Conservation (phyloP, 30 jellyfish, hydroid and myxozoan genomes). For the Rhopilema esculentum region DNA sequence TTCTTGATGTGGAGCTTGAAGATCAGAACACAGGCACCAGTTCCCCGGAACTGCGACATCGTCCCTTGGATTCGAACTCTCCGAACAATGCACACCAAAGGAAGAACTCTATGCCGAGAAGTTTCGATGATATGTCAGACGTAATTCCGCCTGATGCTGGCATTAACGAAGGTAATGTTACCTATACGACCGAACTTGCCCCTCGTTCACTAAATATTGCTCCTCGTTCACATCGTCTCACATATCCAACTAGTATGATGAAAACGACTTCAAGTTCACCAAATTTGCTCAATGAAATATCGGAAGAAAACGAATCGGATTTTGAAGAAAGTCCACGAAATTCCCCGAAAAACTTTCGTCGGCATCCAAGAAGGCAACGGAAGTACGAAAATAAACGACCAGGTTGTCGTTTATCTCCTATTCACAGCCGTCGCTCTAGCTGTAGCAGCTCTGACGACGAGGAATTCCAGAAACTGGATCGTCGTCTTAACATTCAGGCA, state of each 20-base stretch:
- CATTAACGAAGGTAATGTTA: conserved; percentile 40
- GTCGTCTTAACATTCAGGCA: conserved; percentile 51
- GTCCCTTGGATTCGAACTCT: conserved; percentile 8
- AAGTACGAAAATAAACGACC: conserved; percentile 76
- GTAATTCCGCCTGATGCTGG: conserved; percentile 39
- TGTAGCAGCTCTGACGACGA: conserved; percentile 98
- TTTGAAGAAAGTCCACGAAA: conserved; percentile 93
- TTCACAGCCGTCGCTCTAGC: conserved; percentile 97
- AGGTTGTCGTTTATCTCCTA: conserved; percentile 97
- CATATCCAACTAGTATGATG: conserved; percentile 71
- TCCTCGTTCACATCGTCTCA: conserved; percentile 83
- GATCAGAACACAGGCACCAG: conserved; percentile 53
- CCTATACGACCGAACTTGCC: conserved; percentile 73
- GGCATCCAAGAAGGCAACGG: conserved; percentile 85
- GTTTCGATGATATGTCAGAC: conserved; percentile 74
- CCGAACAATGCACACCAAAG: conserved; percentile 31
- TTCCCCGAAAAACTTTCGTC: conserved; percentile 83
- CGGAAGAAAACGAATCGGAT: conserved; percentile 95
- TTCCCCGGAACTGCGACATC: conserved; percentile 60
- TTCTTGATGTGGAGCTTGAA: conserved; percentile 62
- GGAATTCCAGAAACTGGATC: conserved; percentile 74
- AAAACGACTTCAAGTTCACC: conserved; percentile 91
- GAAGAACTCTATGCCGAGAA: conserved; percentile 57
- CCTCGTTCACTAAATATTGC: conserved; percentile 76
- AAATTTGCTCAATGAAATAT: conserved; percentile 87